Evolutionary conservation across 1,140 invertebrate genomes (phyloP).

Genomic region (Melipona quadrifasciata): DNA sequence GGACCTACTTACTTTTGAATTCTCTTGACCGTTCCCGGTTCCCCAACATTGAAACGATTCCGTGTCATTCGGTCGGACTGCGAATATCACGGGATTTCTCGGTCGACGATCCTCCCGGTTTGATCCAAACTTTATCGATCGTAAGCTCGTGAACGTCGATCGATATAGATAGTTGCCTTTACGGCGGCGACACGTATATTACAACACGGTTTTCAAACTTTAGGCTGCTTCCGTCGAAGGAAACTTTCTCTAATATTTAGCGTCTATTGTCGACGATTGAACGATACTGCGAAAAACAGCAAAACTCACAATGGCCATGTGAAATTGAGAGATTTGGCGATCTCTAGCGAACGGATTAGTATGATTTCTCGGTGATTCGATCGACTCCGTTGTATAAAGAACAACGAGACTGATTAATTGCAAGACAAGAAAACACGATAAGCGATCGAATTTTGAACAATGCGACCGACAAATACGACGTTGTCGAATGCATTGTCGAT

Average conservation of each 20-base stretch:
- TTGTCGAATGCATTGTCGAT: too few species aligned
- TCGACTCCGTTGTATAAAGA: background rate
- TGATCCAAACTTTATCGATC: too few species aligned
- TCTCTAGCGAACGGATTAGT: background rate
- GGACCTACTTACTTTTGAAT: constrained; percentile 29
- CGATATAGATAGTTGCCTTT: background rate
- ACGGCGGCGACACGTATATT: background rate
- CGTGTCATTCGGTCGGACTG: constrained; percentile 36
- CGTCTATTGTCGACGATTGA: constrained; percentile 1
- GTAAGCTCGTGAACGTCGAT: background rate
- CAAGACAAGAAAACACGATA: too few species aligned
- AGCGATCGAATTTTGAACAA: too few species aligned
- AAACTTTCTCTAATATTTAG: constrained; percentile 4
- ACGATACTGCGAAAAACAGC: background rate
- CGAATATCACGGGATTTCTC: constrained; percentile 23
- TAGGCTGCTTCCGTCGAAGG: background rate
- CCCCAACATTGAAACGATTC: constrained; percentile 13
- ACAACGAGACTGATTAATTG: too few species aligned
- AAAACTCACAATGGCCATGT: background rate
- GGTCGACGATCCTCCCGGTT: constrained; percentile 7
- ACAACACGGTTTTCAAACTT: background rate
- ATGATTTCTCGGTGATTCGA: background rate
- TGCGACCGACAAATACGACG: too few species aligned
- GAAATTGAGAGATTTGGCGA: constrained; percentile 14
- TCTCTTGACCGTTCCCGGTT: constrained; percentile 22